Base-by-base conservation (phyloP, 2,797 vertebrate genomes). In the Chaetophractus vellerosus region DNA sequence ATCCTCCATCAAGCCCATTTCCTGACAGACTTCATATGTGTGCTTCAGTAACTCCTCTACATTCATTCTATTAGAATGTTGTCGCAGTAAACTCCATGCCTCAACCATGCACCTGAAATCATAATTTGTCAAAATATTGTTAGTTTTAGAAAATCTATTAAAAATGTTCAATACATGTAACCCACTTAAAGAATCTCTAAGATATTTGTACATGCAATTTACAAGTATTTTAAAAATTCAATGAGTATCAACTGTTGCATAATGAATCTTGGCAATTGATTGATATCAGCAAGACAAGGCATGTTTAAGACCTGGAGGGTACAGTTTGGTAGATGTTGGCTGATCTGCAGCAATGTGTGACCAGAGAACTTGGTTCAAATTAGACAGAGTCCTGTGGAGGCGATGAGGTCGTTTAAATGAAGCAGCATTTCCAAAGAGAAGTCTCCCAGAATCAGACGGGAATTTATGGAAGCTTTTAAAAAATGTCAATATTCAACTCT, bases 1-100 rank as follows among this genome's bases (percentile, higher is more conserved):
- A 90, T 99, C 99, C 96, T 99, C 99, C 98, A 99, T 99, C 68
- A 99, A 98, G 45, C 98, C 99, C 96, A 99, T 98, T 82, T 99
- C 99, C 98, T 99, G 99, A 97, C 99, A 99, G 78, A 98, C 98
- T 98, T 99, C 99, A 92, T 99, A 99, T 68, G 99, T 96, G 91
- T 99, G 99, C 83, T 98, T 98, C 10, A 99, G 96, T 93, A 99
- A 98, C 85, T 99, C 99, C n/a, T 99, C 98, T 78, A 98, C 68
- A 75, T 99, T 99, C 33, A 99, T 81, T 82, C 97, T 98, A 7
- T 98, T 99, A 21, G 98, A 98, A 72, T 99, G 99, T 6, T 99
- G 99, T 64, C 99, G 98, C 52, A 99, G 88, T 69, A 99, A 97
- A 75, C 97, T 98, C 99, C 99, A 99, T 0, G 99, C 99, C 90